phyloP scores from a whole-genome alignment of 2,797 vertebrate species.

The Poeciliopsis infans region DNA sequence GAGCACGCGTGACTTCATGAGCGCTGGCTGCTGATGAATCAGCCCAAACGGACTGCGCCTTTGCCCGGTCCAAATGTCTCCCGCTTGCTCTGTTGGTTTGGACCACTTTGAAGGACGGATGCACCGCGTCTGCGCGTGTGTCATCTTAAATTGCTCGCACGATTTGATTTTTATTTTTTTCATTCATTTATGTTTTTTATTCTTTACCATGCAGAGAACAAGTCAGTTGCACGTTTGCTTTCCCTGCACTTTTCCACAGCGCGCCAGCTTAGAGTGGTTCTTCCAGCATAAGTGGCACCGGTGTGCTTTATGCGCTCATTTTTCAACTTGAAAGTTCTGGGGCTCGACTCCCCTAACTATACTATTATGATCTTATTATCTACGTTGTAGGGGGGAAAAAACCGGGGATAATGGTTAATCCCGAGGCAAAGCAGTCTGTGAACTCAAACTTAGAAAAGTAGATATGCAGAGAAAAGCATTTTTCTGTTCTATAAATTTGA shows the following conservation, averaged over 20 bases:
- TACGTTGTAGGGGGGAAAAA: conserved; percentile 40
- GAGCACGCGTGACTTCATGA: conserved; percentile 58
- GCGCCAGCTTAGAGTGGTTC: conserved; percentile 7
- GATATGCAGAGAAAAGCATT: conserved; percentile 2
- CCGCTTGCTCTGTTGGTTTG: conserved; percentile 67
- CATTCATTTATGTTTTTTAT: no score
- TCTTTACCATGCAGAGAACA: no score
- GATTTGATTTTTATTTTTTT: conserved; percentile 50
- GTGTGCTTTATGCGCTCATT: conserved; percentile 48
- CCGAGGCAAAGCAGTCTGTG: conserved; percentile 24
- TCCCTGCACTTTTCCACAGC: background rate
- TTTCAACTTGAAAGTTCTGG: conserved; percentile 71
- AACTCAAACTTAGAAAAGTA: conserved; percentile 16
- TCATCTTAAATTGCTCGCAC: conserved; percentile 63
- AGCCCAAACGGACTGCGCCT: conserved; percentile 56
- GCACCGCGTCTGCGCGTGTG: conserved; percentile 19
- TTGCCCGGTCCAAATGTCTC: conserved; percentile 63
- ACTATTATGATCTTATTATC: conserved; percentile 61
- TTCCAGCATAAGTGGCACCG: conserved; percentile 33
- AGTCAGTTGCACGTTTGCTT: background rate
- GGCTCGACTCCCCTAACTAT: conserved; percentile 59
- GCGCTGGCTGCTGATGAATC: conserved; percentile 66
- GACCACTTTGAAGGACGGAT: conserved; percentile 55
- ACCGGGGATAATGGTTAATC: conserved; percentile 35
- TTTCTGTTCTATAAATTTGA: background rate